Base-by-base conservation (phyloP, 1,140 invertebrate species). In the Matsumurasca onukii region DNA sequence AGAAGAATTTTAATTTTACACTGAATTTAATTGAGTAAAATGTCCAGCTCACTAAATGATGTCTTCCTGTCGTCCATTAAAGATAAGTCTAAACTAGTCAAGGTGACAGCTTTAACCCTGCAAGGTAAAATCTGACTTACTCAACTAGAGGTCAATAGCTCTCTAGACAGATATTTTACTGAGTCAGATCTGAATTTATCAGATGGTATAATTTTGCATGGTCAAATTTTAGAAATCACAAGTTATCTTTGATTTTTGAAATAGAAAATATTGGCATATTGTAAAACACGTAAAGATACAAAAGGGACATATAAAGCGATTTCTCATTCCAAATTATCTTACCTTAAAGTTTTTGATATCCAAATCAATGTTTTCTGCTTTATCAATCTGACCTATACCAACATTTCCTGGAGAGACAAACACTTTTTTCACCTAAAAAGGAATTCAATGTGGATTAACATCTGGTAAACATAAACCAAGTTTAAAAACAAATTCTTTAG, bases 371-470 rank as follows among this genome's bases (percentile, higher is more conserved):
- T 85, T 84, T 69, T 83, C 78, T 12, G 90, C 86, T 81, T 92
- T 92, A 27, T 83, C 77, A 25, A 88, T 80, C 63, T 83, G 76
- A 39, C 81, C 79, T 57, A 95, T 97, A 49, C 94, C 95, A 76
- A 86, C 86, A 83, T 97, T 98, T n/a, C 95, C 95, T 22, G 96
- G 95, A 24, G 91, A 83, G 55, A 92, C 91, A 79, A 83, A 95
- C 64, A 99, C 86, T 55, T 86, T 81, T 31, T 86, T 78, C 5
- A 98, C 84, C 79, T 57, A 29, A 49, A 65, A 20, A 30, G 15
- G 39, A n/a, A n/a, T n/a, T n/a, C n/a, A n/a, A n/a, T n/a, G n/a
- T n/a, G n/a, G n/a, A n/a, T n/a, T n/a, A n/a, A n/a, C n/a, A n/a
- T n/a, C n/a, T n/a, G n/a, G n/a, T n/a, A n/a, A n/a, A n/a, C n/a